Percentiles rank a stretch among this genome's conserved stretches.
phyloP scores from a whole-genome alignment of 2,888 invertebrate genomes.

The Nasonovia ribisnigri region DNA sequence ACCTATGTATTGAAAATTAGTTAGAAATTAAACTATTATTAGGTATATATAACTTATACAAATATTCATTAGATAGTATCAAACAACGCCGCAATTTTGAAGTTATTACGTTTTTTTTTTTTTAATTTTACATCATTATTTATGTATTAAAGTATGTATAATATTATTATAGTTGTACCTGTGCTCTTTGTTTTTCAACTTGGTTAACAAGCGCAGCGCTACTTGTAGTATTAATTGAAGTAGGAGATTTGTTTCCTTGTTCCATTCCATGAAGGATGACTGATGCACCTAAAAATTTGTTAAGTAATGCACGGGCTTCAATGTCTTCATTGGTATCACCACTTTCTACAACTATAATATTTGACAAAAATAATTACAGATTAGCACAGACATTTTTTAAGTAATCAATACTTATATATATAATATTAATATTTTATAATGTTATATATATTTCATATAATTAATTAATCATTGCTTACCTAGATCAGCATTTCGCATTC shows the following conservation, averaged over 20 bases:
- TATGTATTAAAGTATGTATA: neutral
- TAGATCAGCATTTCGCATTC: conserved; percentile 84
- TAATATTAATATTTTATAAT: neutral
- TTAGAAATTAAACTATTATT: neutral
- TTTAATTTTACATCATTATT: neutral
- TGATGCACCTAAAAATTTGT: conserved; percentile 86
- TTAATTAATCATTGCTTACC: conserved; percentile 70
- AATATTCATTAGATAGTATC: neutral
- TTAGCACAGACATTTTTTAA: conserved; percentile 6
- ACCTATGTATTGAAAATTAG: neutral
- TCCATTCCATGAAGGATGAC: conserved; percentile 86
- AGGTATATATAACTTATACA: neutral
- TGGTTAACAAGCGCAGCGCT: conserved; percentile 69
- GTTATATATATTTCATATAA: neutral
- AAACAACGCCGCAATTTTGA: neutral
- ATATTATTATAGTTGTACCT: conserved; percentile 30
- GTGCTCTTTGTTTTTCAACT: conserved; percentile 68
- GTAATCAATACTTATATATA: neutral
- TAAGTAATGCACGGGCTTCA: conserved; percentile 82
- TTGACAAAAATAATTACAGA: neutral
- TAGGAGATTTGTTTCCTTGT: conserved; percentile 69
- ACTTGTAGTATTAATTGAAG: conserved; percentile 65
- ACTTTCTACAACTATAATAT: conserved; percentile 44
- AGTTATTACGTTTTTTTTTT: neutral
- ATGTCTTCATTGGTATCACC: conserved; percentile 77